Evolutionary conservation across 1,140 invertebrate species (phyloP).

Genomic region (Diabrotica undecimpunctata): DNA sequence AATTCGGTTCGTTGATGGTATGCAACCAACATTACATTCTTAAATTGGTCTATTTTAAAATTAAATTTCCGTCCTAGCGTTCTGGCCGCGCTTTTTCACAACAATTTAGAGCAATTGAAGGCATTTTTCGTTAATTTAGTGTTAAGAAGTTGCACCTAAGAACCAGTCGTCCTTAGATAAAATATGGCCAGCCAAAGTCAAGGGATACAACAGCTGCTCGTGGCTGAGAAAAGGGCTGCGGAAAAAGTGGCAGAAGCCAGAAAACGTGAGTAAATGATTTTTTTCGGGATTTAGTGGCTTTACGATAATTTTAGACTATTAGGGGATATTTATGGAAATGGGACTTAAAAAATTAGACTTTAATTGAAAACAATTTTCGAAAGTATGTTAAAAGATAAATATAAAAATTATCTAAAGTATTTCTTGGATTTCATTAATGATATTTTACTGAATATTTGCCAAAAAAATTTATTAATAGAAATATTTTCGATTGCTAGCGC

Average conservation of each 20-base stretch:
- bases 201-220: constrained; percentile 96
- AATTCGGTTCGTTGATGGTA: background rate
- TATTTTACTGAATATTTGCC: background rate
- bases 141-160: constrained; percentile 12
- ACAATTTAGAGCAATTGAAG: constrained; percentile 35
- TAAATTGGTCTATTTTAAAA: constrained; percentile 3
- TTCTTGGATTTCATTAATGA: too few relatives aligned
- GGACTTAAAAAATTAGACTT: too few relatives aligned
- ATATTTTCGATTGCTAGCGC: background rate
- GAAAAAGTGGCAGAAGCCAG: constrained; percentile 98
- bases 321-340: constrained; percentile 13
- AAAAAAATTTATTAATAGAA: background rate
- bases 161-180: background rate
- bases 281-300: constrained; percentile 6
- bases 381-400: too few relatives aligned
- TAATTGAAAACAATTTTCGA: too few relatives aligned
- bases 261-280: constrained; percentile 80
- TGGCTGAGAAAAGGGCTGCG: constrained; percentile 96
- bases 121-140: constrained; percentile 21
- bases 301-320: constrained; percentile 9
- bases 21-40: background rate
- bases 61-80: background rate
- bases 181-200: constrained; percentile 94
- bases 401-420: too few relatives aligned
- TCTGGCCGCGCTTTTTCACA: constrained; percentile 15